A percentile compares a stretch with the other conserved stretches of the same genome.
Conservation (phyloP, 1,140 invertebrate species). For the Lordiphosa collinella region DNA sequence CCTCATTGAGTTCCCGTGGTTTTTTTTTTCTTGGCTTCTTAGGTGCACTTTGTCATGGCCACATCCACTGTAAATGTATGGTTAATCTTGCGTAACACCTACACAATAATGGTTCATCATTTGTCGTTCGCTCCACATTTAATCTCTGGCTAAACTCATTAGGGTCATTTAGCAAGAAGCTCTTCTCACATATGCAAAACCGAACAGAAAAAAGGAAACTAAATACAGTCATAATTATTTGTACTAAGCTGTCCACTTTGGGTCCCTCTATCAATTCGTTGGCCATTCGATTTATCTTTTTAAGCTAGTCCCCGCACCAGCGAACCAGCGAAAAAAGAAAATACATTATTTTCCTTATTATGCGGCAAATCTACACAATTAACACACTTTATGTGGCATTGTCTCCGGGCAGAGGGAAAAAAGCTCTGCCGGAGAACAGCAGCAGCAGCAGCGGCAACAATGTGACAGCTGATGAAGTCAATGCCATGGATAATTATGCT, state of each 20-base stretch:
- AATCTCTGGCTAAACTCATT: too few species aligned
- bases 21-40: too few species aligned
- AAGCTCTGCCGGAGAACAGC: too few species aligned
- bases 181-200: too few species aligned
- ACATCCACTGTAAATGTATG: too few species aligned
- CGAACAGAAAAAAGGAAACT: neutral
- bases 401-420: slow-evolving; percentile 3
- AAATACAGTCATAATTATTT: slow-evolving; percentile 11
- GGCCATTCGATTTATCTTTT: slow-evolving; percentile 68
- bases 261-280: slow-evolving; percentile 8
- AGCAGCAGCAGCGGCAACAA: slow-evolving; percentile 38
- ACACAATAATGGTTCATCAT: too few species aligned
- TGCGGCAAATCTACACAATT: slow-evolving; percentile 64
- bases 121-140: too few species aligned
- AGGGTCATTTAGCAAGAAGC: too few species aligned
- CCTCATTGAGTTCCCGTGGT: too few species aligned
- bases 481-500: slow-evolving; percentile 70
- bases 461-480: slow-evolving; percentile 66
- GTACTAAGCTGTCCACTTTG: slow-evolving; percentile 4
- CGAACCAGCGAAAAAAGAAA: neutral
- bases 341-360: slow-evolving; percentile 57
- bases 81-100: too few species aligned
- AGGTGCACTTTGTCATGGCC: too few species aligned
- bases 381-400: slow-evolving; percentile 70
- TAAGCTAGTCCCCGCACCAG: slow-evolving; percentile 32